Base-by-base conservation (phyloP, 2,888 invertebrate species). In the Cheilosia scutellata region DNA sequence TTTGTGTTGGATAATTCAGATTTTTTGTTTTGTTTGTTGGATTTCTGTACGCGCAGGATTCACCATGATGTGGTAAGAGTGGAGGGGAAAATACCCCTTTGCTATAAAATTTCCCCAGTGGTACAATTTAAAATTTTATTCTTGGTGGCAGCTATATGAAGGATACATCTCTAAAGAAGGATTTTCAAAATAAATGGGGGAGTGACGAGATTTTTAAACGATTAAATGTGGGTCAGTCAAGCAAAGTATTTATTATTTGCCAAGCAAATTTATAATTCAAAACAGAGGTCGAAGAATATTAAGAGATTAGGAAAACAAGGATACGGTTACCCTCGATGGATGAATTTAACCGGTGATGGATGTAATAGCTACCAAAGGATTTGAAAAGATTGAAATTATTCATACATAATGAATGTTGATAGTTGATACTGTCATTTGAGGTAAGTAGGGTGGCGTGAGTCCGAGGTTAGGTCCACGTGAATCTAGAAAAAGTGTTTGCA, bases 31-130 rank as follows among this genome's bases (percentile, higher is more conserved):
- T n/a, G 51, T 51, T 4, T 51, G 27, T 13, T n/a, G 16, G 9
- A 9, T 60, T n/a, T 0, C 20, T 4, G 20, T 31, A 4, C 57
- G 77, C 77, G 77, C 79, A 80, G 31, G 16, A 31, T 71, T 77
- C 58, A 66, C 40, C 60, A 9, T 25, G 11, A 9, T 20, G 25
- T 57, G 71, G 60, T 57, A 44, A 53, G 31, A 25, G 13, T 1
- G n/a, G 27, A 44, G 31, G 33, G 55, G 37, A 7, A 11, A 20
- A 1, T 47, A 27, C 79, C 75, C 84, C 79, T 71, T 33, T 84
- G 65, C 84, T 65, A 84, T 84, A 84, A 84, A 40, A 33, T 27
- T 75, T 42, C 62, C 57, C 49, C 27, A 57, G 31, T 33, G 29
- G 16, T 65, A 53, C n/a, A 55, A 33, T n/a, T 7, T 27, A 25